These are phyloP conservation scores for Lathamus discolor DNA, from an alignment of 2,113 vertebrate genomes.

Conservation along the genomic window DNA sequence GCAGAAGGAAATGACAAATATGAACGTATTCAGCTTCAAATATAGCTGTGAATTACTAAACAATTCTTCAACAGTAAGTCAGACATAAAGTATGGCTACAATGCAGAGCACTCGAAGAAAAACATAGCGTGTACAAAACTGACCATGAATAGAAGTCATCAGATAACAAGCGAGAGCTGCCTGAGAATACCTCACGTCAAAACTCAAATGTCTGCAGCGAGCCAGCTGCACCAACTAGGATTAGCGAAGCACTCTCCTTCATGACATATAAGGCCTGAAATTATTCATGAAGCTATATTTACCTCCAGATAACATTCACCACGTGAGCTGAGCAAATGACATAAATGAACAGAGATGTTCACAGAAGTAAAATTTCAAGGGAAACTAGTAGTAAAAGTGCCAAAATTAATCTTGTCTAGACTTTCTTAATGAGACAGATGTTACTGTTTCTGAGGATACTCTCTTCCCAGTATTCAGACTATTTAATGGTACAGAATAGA, in stretches of 20 bases:
- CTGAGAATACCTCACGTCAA: not conserved
- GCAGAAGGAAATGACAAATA: not conserved
- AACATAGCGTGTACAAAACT: not conserved
- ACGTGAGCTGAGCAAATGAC: not conserved
- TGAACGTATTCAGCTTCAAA: not conserved
- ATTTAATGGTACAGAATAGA: not conserved
- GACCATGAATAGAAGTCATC: not conserved
- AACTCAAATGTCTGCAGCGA: rapidly evolving
- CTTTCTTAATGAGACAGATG: not conserved
- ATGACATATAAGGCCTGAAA: not conserved
- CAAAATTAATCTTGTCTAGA: not conserved
- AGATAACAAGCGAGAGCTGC: not conserved
- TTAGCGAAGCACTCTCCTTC: not conserved
- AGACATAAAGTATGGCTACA: not conserved
- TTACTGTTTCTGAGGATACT: not conserved
- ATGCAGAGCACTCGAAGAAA: not conserved
- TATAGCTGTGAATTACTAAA: not conserved
- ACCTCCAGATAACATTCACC: not conserved
- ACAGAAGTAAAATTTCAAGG: not conserved
- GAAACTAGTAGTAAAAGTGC: not conserved
- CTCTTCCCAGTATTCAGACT: not conserved
- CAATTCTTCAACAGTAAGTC: not conserved
- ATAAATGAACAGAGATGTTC: not conserved
- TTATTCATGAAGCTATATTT: not conserved
- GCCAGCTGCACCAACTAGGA: not conserved